A percentile compares a stretch with the other conserved stretches of the same genome.
These are phyloP conservation scores for Spea multiplicata DNA, from an alignment of 2,113 vertebrate species.

Conservation along the genomic window DNA sequence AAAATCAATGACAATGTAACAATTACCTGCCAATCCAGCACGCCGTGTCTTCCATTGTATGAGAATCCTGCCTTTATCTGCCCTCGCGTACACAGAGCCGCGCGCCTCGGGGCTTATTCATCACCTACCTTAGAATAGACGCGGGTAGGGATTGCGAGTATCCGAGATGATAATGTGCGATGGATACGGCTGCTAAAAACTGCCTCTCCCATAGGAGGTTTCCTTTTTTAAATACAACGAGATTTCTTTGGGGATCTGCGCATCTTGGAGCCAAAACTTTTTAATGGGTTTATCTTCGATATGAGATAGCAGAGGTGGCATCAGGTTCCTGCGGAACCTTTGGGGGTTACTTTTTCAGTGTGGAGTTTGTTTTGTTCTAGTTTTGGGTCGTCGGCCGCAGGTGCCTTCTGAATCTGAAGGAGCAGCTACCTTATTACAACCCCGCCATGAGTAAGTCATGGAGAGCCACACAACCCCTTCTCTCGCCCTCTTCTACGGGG, in stretches of 20 bases:
- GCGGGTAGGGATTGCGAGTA: not conserved
- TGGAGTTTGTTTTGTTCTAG: not conserved
- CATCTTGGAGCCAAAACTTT: slow-evolving; percentile 11
- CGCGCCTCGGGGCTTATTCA: slow-evolving; percentile 21
- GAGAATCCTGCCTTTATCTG: slow-evolving; percentile 4
- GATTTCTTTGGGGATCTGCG: slow-evolving; percentile 6
- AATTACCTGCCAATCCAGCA: no score
- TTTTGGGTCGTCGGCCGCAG: not conserved
- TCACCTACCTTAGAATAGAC: slow-evolving; percentile 20
- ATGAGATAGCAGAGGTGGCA: not conserved
- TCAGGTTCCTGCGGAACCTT: not conserved
- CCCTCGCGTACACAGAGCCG: slow-evolving; percentile 19
- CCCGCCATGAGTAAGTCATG: no score
- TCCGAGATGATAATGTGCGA: not conserved
- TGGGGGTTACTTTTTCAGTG: not conserved
- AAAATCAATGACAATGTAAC: no score
- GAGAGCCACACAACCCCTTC: no score
- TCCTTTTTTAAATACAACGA: not conserved
- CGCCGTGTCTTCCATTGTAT: no score
- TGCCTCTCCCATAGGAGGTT: slow-evolving; percentile 21
- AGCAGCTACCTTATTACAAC: not conserved
- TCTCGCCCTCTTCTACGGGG: no score
- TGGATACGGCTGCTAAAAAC: slow-evolving; percentile 3
- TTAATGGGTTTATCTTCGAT: slow-evolving; percentile 17
- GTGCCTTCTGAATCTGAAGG: not conserved